These are phyloP conservation scores for Sebastes nivosus DNA, from an alignment of 2,797 vertebrate species.

Conservation along the genomic window DNA sequence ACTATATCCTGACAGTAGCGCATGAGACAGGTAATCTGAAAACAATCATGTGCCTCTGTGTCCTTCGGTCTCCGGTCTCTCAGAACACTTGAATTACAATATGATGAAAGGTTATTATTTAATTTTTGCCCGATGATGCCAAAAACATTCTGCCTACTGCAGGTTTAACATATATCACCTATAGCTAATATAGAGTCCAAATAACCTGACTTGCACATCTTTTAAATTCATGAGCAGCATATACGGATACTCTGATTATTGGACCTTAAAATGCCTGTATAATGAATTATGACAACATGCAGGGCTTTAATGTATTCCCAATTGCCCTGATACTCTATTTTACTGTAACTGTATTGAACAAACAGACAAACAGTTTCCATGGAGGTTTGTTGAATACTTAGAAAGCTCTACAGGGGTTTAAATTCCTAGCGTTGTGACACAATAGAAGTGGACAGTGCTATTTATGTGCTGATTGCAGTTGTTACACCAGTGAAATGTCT, in stretches of 20 bases:
- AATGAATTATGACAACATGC: background rate
- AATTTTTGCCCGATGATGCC: no score
- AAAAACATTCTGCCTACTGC: no score
- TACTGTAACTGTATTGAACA: slow-evolving; percentile 9
- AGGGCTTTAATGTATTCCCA: background rate
- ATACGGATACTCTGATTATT: background rate
- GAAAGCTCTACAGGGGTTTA: slow-evolving; percentile 24
- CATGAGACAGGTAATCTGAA: no score
- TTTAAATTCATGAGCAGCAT: background rate
- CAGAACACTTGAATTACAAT: no score
- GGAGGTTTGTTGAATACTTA: background rate
- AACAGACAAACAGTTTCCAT: slow-evolving; percentile 2
- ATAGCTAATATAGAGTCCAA: background rate
- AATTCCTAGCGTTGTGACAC: slow-evolving; percentile 39
- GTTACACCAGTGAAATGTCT: slow-evolving; percentile 62
- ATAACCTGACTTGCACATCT: background rate
- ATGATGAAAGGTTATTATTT: no score
- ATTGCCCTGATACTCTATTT: background rate
- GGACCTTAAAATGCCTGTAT: background rate
- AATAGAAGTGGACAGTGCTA: slow-evolving; percentile 68
- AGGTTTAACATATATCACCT: background rate
- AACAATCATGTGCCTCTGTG: no score
- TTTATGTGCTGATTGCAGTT: slow-evolving; percentile 69
- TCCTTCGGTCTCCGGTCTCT: no score
- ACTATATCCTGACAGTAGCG: no score